phyloP scores from a whole-genome alignment of 92 coral and sea anemone species.

The Phenganax marumi region DNA sequence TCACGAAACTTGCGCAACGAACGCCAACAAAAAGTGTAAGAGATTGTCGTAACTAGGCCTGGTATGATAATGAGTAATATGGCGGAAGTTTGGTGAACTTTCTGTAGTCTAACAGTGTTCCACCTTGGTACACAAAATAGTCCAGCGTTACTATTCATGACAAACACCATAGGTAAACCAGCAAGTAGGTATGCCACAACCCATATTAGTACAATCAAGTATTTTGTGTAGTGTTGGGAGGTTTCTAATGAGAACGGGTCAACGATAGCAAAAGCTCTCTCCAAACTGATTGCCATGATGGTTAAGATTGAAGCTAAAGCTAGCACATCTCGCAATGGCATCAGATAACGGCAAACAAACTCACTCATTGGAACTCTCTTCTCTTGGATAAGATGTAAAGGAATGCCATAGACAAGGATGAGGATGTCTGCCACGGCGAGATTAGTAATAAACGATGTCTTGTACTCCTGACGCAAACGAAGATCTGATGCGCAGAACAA shows the following conservation, averaged over 20 bases:
- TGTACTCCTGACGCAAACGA: conserved; percentile 27
- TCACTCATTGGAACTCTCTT: conserved; percentile 27
- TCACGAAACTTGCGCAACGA: conserved; percentile 32
- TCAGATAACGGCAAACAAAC: conserved; percentile 35
- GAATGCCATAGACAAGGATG: conserved; percentile 25
- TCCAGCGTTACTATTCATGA: neutral
- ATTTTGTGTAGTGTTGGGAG: conserved; percentile 11
- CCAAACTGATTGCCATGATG: conserved; percentile 80
- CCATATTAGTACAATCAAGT: conserved; percentile 22
- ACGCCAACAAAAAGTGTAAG: conserved; percentile 23
- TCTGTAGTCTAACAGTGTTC: neutral
- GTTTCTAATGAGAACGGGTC: conserved; percentile 30
- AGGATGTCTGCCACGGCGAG: conserved; percentile 41
- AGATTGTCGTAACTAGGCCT: conserved; percentile 28
- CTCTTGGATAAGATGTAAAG: conserved; percentile 22
- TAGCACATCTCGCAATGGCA: conserved; percentile 29
- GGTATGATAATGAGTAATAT: conserved; percentile 11
- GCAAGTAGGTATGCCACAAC: conserved; percentile 21
- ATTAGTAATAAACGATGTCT: conserved; percentile 13
- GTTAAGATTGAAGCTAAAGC: conserved; percentile 61
- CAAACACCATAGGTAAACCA: conserved; percentile 33
- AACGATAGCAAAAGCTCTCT: conserved; percentile 58
- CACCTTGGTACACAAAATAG: neutral
- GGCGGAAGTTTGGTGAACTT: conserved; percentile 16
- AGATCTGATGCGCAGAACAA: conserved; percentile 3